phyloP scores from a whole-genome alignment of 1,140 invertebrate genomes.

The Heliconius melpomene region DNA sequence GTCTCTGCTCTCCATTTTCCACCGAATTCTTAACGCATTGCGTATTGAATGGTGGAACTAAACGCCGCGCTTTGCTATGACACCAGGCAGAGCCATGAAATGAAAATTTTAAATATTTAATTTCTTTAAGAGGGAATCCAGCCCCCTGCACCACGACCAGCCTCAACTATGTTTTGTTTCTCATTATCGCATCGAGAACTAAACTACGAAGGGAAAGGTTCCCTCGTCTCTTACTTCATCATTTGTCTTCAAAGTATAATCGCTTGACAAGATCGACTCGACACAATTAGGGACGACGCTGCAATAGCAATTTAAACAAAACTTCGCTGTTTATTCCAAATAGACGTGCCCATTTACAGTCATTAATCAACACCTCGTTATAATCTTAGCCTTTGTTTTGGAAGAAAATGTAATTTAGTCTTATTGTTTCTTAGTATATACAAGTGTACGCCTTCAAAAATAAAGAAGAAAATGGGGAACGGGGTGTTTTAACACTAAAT shows the following conservation, averaged over 20 bases:
- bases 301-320: constrained; percentile 58
- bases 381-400: background rate
- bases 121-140: no score
- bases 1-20: no score
- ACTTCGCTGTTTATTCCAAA: constrained; percentile 62
- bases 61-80: no score
- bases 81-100: no score
- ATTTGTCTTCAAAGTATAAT: constrained; percentile 43
- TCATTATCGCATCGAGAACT: background rate
- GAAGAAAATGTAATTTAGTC: background rate
- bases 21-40: no score
- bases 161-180: background rate
- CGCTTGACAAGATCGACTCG: constrained; percentile 63
- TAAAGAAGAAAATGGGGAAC: no score
- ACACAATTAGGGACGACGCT: constrained; percentile 57
- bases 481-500: background rate
- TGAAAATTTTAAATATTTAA: no score
- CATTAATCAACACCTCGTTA: constrained; percentile 60
- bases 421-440: background rate
- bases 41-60: no score
- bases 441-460: background rate
- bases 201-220: background rate
- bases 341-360: constrained; percentile 44
- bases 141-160: no score
- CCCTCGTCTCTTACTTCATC: constrained; percentile 15